Evolutionary conservation across 2,113 vertebrate species (phyloP), one percentile per base, ranked within the genome.

Genomic region (Macquaria ambigua): DNA sequence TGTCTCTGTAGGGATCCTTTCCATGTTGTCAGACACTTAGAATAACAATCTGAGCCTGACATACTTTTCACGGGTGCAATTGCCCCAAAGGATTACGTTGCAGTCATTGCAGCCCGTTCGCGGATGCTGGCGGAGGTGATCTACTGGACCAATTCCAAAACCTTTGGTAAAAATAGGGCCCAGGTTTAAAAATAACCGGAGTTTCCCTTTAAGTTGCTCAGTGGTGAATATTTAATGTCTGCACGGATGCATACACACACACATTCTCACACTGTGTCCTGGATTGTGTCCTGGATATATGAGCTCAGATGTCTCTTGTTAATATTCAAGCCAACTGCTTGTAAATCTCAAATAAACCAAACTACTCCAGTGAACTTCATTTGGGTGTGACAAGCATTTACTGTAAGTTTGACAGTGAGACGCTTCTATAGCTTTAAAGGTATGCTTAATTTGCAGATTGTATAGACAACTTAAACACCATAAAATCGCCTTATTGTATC

Each of bases 251-350:
- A 23, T 23, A 50, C 52, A 59, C 23, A 15, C 16, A 5, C 53
- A 53, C 41, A 11, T 43, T 53, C 58, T 52, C 21, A 16, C 34
- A 70, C 23, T 56, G 11, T 74, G 46, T 46, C 50, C 69, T 70
- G 28, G 14, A 74, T 82, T 75, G 34, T 3, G 34, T 34, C 34
- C 34, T 34, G 34, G 34, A 34, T 41, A 18, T 55, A 28, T n/a
- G 0, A 48, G 7, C 61, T 77, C 50, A 68, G 2, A 48, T 1
- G 1, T 14, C 21, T 62, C 20, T 46, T 67, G 31, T 84, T 78
- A 59, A 77, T 87, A 77, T 79, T 81, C 52, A 79, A 79, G n/a
- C 59, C 39, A 78, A 16, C 23, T 67, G 11, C 34, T 72, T 85
- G 68, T 37, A 78, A 78, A 77, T 59, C 50, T 53, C 41, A 6